phyloP scores from a whole-genome alignment of 2,797 vertebrate species.

The Notoglanidium macrostoma region DNA sequence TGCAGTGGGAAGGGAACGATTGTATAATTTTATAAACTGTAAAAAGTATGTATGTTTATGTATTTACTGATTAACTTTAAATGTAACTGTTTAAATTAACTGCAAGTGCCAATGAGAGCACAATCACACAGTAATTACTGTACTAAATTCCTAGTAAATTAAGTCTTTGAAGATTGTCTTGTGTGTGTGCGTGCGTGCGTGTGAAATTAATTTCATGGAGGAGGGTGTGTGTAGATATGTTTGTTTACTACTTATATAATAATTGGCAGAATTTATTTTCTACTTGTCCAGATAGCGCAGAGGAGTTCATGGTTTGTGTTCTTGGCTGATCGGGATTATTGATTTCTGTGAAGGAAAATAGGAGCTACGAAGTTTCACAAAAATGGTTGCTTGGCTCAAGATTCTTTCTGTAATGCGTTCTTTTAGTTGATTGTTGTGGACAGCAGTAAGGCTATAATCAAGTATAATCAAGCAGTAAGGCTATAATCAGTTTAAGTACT shows the following conservation, averaged over 20 bases:
- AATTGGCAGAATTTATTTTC: not conserved
- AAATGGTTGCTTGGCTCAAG: not conserved
- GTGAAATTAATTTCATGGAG: not conserved
- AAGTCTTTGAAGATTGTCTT: slow-evolving; percentile 12
- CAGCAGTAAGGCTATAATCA: not conserved
- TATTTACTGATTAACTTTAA: slow-evolving; percentile 14
- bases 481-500: slow-evolving; percentile 7
- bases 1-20: not conserved
- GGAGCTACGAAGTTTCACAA: not conserved
- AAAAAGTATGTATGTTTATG: not conserved
- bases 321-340: not conserved
- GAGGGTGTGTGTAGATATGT: not conserved
- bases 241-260: not conserved
- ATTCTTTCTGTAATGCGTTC: not conserved
- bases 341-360: not conserved
- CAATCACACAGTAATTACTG: slow-evolving; percentile 21
- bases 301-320: not conserved
- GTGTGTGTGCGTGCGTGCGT: not conserved
- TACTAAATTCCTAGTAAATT: slow-evolving; percentile 20
- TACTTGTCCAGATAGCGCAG: not conserved
- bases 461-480: not conserved
- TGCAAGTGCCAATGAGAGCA: not conserved
- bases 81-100: not conserved
- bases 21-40: not conserved
- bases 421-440: not conserved